Conservation (phyloP, 2,888 invertebrate genomes). For the Caenorhabditis macrosperma region DNA sequence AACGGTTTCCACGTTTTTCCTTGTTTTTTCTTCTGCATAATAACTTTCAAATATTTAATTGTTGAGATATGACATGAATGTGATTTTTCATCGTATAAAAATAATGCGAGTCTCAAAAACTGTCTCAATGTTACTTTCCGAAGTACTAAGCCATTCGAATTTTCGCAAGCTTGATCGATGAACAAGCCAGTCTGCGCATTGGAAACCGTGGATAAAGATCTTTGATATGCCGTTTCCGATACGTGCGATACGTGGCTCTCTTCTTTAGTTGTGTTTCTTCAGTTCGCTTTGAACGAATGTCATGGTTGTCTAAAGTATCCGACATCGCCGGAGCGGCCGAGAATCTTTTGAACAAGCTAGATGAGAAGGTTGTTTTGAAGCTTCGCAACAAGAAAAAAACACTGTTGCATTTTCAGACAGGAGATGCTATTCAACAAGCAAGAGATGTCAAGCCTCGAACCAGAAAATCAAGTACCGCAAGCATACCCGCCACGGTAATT, state of each 20-base stretch:
- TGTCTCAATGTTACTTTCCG: too few species aligned
- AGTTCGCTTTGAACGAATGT: constrained; percentile 59
- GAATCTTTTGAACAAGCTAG: constrained; percentile 85
- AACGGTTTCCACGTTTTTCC: background rate
- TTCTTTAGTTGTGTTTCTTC: background rate
- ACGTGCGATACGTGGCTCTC: background rate
- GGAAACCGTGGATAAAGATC: background rate
- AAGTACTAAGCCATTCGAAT: background rate
- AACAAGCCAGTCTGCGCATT: background rate
- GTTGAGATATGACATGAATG: too few species aligned
- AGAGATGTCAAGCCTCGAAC: constrained; percentile 44
- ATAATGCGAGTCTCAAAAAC: too few species aligned
- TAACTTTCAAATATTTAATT: background rate
- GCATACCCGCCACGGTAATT: constrained; percentile 40
- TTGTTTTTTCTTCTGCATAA: background rate
- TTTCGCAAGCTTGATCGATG: background rate
- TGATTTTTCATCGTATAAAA: too few species aligned
- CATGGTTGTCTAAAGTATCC: constrained; percentile 72
- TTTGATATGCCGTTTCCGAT: background rate
- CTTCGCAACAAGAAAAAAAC: too few species aligned
- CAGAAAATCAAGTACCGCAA: constrained; percentile 47
- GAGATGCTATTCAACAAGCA: constrained; percentile 60
- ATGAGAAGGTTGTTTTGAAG: constrained; percentile 85
- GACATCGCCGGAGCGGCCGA: constrained; percentile 72
- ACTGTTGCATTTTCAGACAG: constrained; percentile 42